Evolutionary conservation across 2,888 invertebrate genomes (phyloP).

Genomic region (Escarpia spicata): DNA sequence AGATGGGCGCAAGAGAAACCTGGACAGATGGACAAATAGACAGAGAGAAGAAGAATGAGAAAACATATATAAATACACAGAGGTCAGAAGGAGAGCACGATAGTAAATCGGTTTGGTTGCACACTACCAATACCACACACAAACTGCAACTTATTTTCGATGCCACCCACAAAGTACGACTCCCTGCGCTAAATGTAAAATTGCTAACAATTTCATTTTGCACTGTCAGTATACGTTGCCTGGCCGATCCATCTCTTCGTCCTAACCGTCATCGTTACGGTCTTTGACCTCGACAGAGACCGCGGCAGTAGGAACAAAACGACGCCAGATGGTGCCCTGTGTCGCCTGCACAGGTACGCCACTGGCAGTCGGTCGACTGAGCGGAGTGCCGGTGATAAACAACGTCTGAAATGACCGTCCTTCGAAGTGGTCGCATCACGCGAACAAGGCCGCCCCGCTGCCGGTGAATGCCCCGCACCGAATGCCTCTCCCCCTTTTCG

Average conservation of each 20-base stretch:
- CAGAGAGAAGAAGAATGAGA: slow-evolving; percentile 21
- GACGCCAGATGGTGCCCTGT: neutral
- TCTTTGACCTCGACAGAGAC: neutral
- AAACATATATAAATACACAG: neutral
- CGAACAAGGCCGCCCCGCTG: neutral
- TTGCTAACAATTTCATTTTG: neutral
- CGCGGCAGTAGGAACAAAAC: neutral
- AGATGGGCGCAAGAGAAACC: neutral
- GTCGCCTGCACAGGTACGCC: neutral
- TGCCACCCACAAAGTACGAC: neutral
- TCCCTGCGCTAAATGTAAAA: neutral
- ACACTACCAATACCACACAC: neutral
- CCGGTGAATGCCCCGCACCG: neutral
- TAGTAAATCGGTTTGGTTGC: neutral
- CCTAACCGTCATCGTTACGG: neutral
- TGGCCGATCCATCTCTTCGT: neutral
- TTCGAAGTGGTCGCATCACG: neutral
- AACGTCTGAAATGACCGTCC: neutral
- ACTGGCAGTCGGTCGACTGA: neutral
- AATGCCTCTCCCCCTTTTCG: neutral
- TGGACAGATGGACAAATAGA: slow-evolving; percentile 26
- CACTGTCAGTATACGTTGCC: neutral
- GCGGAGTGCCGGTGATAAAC: neutral
- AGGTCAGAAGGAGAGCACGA: neutral
- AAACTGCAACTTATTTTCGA: neutral